These are phyloP conservation scores for Halcyon badia DNA, from an alignment of 2,797 vertebrate species.

Conservation along the genomic window DNA sequence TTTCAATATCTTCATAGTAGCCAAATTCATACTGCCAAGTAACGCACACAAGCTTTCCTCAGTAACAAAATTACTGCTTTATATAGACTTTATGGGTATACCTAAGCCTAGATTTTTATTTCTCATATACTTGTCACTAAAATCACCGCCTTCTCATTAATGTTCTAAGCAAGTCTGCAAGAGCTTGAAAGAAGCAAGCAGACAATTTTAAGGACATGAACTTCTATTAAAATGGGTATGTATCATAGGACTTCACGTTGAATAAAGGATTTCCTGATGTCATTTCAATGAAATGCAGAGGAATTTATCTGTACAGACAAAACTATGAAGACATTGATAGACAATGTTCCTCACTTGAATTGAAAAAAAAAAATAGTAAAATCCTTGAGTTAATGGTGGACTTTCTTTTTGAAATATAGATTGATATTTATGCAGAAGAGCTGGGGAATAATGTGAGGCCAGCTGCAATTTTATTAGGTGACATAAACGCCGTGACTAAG, in stretches of 20 bases:
- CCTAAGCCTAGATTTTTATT: background rate
- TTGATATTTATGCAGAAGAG: slow-evolving; percentile 96
- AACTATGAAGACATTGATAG: background rate
- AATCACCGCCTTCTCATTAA: background rate
- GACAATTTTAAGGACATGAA: background rate
- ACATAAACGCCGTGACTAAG: slow-evolving; percentile 85
- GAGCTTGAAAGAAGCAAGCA: background rate
- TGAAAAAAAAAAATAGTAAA: background rate
- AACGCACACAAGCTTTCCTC: background rate
- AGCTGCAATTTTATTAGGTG: slow-evolving; percentile 89
- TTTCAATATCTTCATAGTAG: background rate
- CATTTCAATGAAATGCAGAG: background rate
- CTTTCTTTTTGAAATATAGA: slow-evolving; percentile 75
- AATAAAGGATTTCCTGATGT: background rate
- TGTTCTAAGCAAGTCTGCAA: background rate
- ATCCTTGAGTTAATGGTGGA: background rate
- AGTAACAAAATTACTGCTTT: background rate
- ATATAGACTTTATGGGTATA: background rate
- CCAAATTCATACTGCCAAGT: background rate
- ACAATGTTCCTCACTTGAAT: background rate
- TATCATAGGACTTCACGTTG: background rate
- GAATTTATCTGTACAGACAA: background rate
- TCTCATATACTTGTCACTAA: background rate
- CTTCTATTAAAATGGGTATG: background rate
- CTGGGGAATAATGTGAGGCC: slow-evolving; percentile 94